Evolutionary conservation across 2,113 vertebrate species (phyloP), one percentile per base, ranked within the genome.

Genomic region (Melanocharis versteri): DNA sequence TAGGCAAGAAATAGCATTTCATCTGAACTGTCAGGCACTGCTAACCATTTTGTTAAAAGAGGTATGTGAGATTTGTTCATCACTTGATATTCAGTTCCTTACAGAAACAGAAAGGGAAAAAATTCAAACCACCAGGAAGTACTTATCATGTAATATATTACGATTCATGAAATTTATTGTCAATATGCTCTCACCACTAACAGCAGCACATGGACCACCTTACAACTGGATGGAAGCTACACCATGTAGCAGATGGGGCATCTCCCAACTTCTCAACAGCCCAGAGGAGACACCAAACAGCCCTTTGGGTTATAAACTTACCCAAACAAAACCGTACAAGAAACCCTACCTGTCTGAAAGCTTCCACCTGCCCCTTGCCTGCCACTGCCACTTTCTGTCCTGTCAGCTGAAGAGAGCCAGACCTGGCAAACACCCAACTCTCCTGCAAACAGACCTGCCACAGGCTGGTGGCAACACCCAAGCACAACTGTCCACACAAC

Each of bases 211-310:
- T 1, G 22, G 60, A 54, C 39, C 18, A 51, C 89, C 30, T 5
- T 12, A 20, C 24, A 86, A 17, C 2, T 27, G 44, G 35, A 45
- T 30, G 26, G 65, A 2, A 73, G 45, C 15, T 40, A 47, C 28
- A 48, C 1, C n/a, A 35, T 0, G 0, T 0, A 50, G 58, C 57
- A 44, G 57, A 68, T 9, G 23, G 35, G 48, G 11, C 33, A 88
- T 39, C 66, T 44, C 53, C 28, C 40, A 45, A 31, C 10, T 50
- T 61, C 50, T 28, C 4, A 7, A 17, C 15, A 81, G 42, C 35
- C 22, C 64, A 54, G 30, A 66, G 20, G 7, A 64, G 16, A 56
- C 50, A 87, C 40, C 37, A 69, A 80, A 47, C 0, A 30, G 16
- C 21, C 22, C 40, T 68, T 5, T 1, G 28, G 65, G 18, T n/a